phyloP scores from a whole-genome alignment of 2,888 invertebrate species.

The Phyto melanocephala region DNA sequence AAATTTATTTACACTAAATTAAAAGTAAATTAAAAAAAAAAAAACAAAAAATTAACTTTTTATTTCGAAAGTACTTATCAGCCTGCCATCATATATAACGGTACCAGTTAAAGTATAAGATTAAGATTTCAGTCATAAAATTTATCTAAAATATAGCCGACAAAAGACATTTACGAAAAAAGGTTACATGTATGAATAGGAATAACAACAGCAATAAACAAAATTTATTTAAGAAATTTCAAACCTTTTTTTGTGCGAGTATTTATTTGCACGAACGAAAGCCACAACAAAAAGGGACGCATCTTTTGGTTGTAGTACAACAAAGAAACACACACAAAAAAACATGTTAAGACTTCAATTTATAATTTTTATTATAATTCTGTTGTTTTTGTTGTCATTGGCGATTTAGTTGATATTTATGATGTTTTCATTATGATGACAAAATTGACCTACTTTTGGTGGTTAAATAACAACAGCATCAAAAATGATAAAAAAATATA shows the following conservation, averaged over 20 bases:
- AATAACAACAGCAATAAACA: not conserved
- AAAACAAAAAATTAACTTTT: not conserved
- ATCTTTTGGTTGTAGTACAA: not conserved
- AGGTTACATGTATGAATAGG: not conserved
- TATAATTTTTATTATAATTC: not conserved
- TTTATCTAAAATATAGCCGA: not conserved
- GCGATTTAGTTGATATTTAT: too few relatives aligned
- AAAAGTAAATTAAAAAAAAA: too few relatives aligned
- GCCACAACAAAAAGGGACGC: not conserved
- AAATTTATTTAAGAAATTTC: not conserved
- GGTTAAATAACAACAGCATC: not conserved
- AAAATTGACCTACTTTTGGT: constrained; percentile 26
- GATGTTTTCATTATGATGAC: not conserved
- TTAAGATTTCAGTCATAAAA: not conserved
- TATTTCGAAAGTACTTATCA: not conserved
- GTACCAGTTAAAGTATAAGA: not conserved
- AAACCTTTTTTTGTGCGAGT: not conserved
- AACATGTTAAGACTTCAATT: not conserved
- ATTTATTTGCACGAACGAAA: too few relatives aligned
- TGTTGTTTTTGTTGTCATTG: not conserved
- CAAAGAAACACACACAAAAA: not conserved
- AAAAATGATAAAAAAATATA: not conserved
- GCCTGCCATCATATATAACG: not conserved
- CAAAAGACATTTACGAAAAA: constrained; percentile 3
- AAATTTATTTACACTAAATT: too few relatives aligned